These are phyloP conservation scores for Eolophus roseicapilla DNA, from an alignment of 2,113 vertebrate genomes.

Conservation along the genomic window DNA sequence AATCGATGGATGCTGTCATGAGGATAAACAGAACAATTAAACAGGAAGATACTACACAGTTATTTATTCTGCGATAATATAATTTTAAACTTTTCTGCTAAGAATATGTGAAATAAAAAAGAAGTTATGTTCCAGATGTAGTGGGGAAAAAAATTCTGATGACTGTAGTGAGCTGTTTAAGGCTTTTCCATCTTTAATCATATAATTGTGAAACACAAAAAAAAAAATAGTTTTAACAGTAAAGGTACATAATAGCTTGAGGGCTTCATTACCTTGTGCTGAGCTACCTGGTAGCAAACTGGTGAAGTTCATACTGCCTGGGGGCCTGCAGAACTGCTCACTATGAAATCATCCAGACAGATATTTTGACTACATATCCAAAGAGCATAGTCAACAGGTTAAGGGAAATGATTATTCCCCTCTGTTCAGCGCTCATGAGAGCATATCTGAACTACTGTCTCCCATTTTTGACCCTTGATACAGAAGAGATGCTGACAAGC, in stretches of 20 bases:
- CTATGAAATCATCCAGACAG: neutral
- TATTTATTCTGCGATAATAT: neutral
- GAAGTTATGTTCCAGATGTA: neutral
- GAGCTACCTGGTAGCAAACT: neutral
- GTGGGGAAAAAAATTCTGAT: neutral
- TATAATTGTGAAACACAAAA: neutral
- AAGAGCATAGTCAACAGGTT: neutral
- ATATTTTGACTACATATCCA: neutral
- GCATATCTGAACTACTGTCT: neutral
- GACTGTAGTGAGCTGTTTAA: neutral
- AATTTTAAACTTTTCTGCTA: neutral
- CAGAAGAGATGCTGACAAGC: neutral
- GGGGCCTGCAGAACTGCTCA: neutral
- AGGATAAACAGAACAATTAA: neutral
- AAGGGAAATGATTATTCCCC: neutral
- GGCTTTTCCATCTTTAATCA: neutral
- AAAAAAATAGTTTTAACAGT: neutral
- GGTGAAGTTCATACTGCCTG: neutral
- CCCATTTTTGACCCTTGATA: neutral
- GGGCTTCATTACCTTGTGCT: neutral
- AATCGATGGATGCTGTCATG: neutral
- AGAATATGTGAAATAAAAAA: neutral
- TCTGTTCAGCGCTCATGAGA: neutral
- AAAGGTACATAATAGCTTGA: neutral
- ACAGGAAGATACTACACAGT: neutral